Percentiles rank a stretch among this genome's conserved stretches.
These are phyloP conservation scores for Meloidogyne hapla DNA, from an alignment of 1,140 invertebrate genomes.

Conservation along the genomic window DNA sequence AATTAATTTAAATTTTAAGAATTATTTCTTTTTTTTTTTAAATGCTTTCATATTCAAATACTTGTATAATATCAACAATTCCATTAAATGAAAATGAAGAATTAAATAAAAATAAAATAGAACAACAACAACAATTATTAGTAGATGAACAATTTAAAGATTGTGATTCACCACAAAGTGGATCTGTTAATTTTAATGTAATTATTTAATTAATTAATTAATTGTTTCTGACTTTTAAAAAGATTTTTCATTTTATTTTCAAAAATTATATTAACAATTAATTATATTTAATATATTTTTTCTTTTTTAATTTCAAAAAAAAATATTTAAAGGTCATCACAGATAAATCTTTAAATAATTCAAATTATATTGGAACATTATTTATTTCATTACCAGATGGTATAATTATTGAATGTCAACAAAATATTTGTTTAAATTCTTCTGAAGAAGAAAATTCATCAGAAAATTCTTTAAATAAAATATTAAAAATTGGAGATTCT, in stretches of 20 bases:
- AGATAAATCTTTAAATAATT: background rate
- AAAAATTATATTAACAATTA: too few species aligned
- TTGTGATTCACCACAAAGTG: background rate
- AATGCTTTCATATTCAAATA: background rate
- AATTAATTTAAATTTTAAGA: background rate
- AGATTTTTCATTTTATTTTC: too few species aligned
- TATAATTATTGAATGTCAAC: slow-evolving; percentile 19
- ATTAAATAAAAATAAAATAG: background rate
- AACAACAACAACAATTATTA: background rate
- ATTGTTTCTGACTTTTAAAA: too few species aligned
- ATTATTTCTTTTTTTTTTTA: background rate
- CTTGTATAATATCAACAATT: background rate
- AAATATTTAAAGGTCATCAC: too few species aligned
- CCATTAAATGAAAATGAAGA: slow-evolving; percentile 4
- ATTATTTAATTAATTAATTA: too few species aligned
- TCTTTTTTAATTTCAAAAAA: too few species aligned
- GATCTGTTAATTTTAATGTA: background rate
- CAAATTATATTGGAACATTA: slow-evolving; percentile 7
- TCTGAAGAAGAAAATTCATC: background rate
- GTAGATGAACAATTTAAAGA: slow-evolving; percentile 3
- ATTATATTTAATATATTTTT: too few species aligned
- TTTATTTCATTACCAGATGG: slow-evolving; percentile 30
- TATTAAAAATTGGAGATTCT: slow-evolving; percentile 27
- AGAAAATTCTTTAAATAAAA: slow-evolving; percentile 4
- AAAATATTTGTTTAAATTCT: background rate